These are phyloP conservation scores for Megamerina dolium DNA, from an alignment of 2,888 invertebrate genomes.

Conservation along the genomic window DNA sequence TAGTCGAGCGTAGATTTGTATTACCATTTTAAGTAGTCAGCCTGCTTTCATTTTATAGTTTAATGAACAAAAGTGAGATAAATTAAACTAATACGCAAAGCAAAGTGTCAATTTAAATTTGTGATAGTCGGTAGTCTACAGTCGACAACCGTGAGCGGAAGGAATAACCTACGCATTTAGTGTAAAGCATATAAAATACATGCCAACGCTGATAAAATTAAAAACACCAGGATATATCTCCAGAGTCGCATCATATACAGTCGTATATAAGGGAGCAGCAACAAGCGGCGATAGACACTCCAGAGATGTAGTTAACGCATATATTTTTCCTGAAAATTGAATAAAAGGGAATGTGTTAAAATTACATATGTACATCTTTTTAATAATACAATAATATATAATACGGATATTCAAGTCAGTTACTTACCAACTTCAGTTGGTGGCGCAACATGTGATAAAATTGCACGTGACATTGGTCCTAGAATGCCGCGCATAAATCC, in stretches of 20 bases:
- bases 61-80: too few relatives aligned
- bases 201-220: conserved; percentile 54
- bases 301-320: conserved; percentile 61
- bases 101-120: too few relatives aligned
- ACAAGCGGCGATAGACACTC: conserved; percentile 61
- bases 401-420: too few relatives aligned
- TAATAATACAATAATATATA: not conserved
- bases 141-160: not conserved
- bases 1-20: too few relatives aligned
- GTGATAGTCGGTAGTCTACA: too few relatives aligned
- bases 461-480: conserved; percentile 48
- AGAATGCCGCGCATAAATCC: conserved; percentile 42
- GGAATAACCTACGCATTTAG: conserved; percentile 53
- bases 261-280: conserved; percentile 59
- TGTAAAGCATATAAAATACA: conserved; percentile 49
- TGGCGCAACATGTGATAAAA: conserved; percentile 44
- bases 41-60: too few relatives aligned
- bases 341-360: not conserved
- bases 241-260: conserved; percentile 55
- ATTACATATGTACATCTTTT: not conserved
- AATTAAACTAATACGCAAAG: too few relatives aligned
- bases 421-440: conserved; percentile 47
- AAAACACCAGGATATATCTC: conserved; percentile 55
- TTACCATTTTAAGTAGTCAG: too few relatives aligned
- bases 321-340: conserved; percentile 54